Conservation (phyloP, 64 coral and sea anemone genomes). For the Porites lutea region DNA sequence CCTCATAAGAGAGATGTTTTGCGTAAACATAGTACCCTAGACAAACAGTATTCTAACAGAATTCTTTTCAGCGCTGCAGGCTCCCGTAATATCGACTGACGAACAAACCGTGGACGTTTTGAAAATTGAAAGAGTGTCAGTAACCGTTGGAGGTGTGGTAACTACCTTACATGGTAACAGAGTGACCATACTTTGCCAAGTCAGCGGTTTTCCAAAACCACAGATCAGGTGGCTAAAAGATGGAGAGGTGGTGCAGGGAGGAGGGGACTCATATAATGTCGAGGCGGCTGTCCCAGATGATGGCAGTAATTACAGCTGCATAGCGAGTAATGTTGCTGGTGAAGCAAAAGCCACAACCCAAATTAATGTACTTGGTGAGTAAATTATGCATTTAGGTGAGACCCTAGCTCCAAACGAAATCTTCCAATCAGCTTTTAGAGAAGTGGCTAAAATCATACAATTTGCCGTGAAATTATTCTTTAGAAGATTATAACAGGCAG, state of each 20-base stretch:
- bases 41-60: neutral
- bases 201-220: constrained; percentile 42
- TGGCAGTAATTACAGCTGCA: constrained; percentile 67
- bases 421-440: neutral
- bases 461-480: neutral
- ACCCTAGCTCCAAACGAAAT: neutral
- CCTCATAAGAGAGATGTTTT: no score
- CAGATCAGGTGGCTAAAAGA: constrained; percentile 65
- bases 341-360: constrained; percentile 24
- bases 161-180: constrained; percentile 8
- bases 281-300: neutral
- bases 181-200: constrained; percentile 30
- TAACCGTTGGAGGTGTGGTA: constrained; percentile 1
- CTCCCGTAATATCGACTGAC: constrained; percentile 4
- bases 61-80: neutral
- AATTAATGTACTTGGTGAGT: constrained; percentile 73
- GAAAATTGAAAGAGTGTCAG: constrained; percentile 4
- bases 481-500: no score
- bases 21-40: neutral
- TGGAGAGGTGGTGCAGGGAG: constrained; percentile 29
- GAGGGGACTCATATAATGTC: neutral
- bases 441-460: neutral
- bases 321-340: constrained; percentile 73
- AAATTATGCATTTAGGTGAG: neutral
- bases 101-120: neutral